These are phyloP conservation scores for Amiota minor DNA, from an alignment of 2,888 invertebrate species.

Conservation along the genomic window DNA sequence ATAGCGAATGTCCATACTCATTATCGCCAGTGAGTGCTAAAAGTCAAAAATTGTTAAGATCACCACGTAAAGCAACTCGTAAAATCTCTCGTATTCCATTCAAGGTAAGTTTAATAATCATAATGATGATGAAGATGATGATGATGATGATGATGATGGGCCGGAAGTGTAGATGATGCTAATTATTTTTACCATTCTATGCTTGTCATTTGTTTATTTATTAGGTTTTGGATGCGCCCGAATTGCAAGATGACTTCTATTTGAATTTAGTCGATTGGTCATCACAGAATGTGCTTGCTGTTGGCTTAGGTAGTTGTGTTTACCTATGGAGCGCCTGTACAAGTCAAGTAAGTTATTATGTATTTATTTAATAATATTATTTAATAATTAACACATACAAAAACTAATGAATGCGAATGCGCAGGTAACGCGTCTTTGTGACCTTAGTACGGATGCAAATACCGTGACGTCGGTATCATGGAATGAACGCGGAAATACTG, in stretches of 20 bases:
- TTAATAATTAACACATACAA: neutral
- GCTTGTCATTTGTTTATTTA: conserved; percentile 21
- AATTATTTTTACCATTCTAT: conserved; percentile 2
- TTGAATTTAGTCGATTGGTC: conserved; percentile 99
- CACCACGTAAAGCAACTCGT: conserved; percentile 96
- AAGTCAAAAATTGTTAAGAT: conserved; percentile 93
- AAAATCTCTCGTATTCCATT: conserved; percentile 99
- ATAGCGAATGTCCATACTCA: conserved; percentile 91
- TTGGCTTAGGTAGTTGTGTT: conserved; percentile 97
- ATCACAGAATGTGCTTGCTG: conserved; percentile 97
- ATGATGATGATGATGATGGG: neutral
- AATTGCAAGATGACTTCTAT: conserved; percentile 94
- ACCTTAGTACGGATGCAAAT: conserved; percentile 93
- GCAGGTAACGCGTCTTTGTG: conserved; percentile 93
- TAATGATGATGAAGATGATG: neutral
- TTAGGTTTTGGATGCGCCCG: conserved; percentile 71
- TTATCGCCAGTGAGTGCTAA: conserved; percentile 96
- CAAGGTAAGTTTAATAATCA: conserved; percentile 76
- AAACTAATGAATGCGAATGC: neutral
- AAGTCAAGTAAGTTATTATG: conserved; percentile 81
- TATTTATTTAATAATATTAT: neutral
- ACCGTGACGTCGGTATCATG: conserved; percentile 98
- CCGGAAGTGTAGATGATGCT: neutral
- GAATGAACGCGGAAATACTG: conserved; percentile 96
- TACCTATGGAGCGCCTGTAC: conserved; percentile 99